Percentiles rank a stretch among this genome's conserved stretches.
Evolutionary conservation across 1,140 invertebrate genomes (phyloP).

Genomic region (Latrodectus geometricus): DNA sequence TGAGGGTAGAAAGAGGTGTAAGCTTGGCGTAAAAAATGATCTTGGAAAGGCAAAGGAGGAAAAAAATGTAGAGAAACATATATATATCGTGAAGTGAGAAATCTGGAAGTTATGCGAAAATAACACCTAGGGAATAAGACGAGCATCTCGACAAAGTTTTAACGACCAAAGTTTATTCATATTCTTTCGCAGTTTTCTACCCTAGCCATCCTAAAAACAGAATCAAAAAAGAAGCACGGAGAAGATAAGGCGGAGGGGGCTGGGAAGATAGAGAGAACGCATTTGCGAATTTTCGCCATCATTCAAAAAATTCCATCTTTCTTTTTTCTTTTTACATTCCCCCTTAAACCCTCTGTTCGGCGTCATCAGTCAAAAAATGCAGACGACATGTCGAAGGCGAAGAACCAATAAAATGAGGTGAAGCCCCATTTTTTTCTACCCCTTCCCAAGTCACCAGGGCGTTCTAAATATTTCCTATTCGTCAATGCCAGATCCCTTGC

Average conservation of each 20-base stretch:
- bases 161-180: slow-evolving; percentile 62
- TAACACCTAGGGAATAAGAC: slow-evolving; percentile 53
- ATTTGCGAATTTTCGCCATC: slow-evolving; percentile 61
- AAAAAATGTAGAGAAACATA: background rate
- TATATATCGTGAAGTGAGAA: background rate
- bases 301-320: slow-evolving; percentile 52
- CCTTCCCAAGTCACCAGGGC: slow-evolving; percentile 54
- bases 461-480: slow-evolving; percentile 63
- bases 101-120: slow-evolving; percentile 59
- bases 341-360: slow-evolving; percentile 30
- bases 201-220: slow-evolving; percentile 29
- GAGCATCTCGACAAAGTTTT: slow-evolving; percentile 50
- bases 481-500: slow-evolving; percentile 53
- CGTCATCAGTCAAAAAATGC: slow-evolving; percentile 59
- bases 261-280: slow-evolving; percentile 16
- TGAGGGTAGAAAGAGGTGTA: background rate
- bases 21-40: background rate
- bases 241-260: background rate
- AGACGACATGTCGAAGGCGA: slow-evolving; percentile 57
- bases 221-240: background rate
- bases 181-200: slow-evolving; percentile 36
- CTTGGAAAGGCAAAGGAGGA: background rate
- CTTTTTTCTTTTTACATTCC: background rate
- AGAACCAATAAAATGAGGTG: slow-evolving; percentile 46
- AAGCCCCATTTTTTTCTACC: slow-evolving; percentile 31